phyloP scores from a whole-genome alignment of 2,797 vertebrate species.

The Chrysocyon brachyurus region DNA sequence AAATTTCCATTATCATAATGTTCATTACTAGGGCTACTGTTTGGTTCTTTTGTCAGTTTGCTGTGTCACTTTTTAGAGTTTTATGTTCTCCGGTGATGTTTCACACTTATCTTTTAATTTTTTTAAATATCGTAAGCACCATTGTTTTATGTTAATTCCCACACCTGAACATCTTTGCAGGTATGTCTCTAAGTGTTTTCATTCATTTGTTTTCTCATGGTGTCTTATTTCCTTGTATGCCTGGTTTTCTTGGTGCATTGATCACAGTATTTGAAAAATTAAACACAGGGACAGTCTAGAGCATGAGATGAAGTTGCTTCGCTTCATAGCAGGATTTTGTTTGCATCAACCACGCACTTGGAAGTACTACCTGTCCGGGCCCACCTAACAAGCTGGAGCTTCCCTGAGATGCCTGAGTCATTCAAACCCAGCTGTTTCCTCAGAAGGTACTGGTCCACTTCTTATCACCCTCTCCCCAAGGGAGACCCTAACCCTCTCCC shows the following conservation, averaged over 20 bases:
- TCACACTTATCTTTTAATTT: neutral
- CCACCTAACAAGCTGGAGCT: neutral
- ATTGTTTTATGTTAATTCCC: neutral
- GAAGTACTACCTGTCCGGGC: fast-evolving
- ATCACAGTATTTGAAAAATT: neutral
- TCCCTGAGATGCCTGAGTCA: neutral
- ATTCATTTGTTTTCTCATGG: neutral
- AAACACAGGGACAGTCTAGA: neutral
- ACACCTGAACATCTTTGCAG: neutral
- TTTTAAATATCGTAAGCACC: neutral
- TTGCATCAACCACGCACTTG: fast-evolving
- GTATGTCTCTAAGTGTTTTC: neutral
- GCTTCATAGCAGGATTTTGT: neutral
- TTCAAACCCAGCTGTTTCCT: neutral
- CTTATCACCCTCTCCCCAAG: fast-evolving
- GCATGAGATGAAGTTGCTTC: neutral
- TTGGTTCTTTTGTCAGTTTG: neutral
- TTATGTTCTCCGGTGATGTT: neutral
- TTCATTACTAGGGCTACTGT: neutral
- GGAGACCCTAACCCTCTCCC: too few relatives aligned
- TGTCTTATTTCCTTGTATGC: neutral
- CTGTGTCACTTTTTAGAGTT: neutral
- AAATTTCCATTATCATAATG: neutral
- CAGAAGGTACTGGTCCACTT: neutral
- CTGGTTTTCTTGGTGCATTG: neutral